These are phyloP conservation scores for Orientallactaga bullata DNA, from an alignment of 2,113 vertebrate genomes.

Conservation along the genomic window DNA sequence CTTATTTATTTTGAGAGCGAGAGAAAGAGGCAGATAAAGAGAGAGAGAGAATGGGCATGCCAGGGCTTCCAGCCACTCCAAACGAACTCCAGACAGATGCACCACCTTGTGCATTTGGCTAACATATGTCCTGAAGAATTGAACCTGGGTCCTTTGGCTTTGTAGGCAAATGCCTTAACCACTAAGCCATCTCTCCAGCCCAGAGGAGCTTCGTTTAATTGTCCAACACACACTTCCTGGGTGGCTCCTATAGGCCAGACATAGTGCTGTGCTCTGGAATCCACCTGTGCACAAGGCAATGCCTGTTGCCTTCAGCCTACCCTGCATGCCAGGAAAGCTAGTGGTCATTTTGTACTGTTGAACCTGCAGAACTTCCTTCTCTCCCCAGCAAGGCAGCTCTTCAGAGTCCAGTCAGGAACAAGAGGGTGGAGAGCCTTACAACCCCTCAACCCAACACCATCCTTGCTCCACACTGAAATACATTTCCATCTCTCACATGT, in stretches of 20 bases:
- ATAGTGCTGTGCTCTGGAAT: background rate
- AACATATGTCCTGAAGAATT: too few species aligned
- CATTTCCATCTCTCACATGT: background rate
- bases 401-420: background rate
- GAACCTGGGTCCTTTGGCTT: too few species aligned
- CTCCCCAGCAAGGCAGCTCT: background rate
- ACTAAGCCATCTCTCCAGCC: too few species aligned
- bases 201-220: background rate
- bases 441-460: fast-evolving
- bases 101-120: too few species aligned
- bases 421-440: background rate
- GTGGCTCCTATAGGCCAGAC: background rate
- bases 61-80: too few species aligned
- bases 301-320: background rate
- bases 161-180: too few species aligned
- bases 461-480: background rate
- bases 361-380: too few species aligned
- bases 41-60: too few species aligned
- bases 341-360: background rate
- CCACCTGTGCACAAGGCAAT: too few species aligned
- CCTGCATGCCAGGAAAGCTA: background rate
- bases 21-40: too few species aligned
- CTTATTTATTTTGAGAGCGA: too few species aligned
- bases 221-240: background rate
- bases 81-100: too few species aligned